Evolutionary conservation across 2,888 invertebrate genomes (phyloP).

Genomic region (Kryphioiulus occultus): DNA sequence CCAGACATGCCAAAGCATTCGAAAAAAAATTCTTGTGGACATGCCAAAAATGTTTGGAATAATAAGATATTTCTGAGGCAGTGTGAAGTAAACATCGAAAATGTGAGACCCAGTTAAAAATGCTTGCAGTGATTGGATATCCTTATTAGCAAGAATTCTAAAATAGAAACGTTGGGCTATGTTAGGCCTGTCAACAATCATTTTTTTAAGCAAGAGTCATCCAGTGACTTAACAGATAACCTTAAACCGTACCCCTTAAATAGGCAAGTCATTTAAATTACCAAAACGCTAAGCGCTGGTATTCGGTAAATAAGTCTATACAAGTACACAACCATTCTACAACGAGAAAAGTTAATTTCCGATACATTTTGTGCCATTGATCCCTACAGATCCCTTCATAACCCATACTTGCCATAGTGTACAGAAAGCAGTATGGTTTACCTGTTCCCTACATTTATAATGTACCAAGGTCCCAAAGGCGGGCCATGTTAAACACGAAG

Average conservation of each 20-base stretch:
- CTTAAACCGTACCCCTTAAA: too few relatives aligned
- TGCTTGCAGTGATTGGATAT: background rate
- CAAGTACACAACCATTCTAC: background rate
- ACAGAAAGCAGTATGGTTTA: background rate
- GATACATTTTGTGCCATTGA: background rate
- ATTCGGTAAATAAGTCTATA: background rate
- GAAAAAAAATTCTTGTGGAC: background rate
- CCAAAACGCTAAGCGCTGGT: background rate
- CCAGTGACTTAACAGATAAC: too few relatives aligned
- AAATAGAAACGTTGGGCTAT: background rate
- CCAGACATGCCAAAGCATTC: too few relatives aligned
- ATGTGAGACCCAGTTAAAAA: background rate
- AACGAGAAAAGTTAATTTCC: background rate
- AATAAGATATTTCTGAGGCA: background rate
- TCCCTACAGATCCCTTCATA: background rate
- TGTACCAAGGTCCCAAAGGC: slow-evolving; percentile 8
- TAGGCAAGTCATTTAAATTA: too few relatives aligned
- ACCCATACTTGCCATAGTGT: background rate
- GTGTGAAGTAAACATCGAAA: background rate
- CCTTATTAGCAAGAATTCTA: background rate
- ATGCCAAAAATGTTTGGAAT: background rate
- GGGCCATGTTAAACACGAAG: slow-evolving; percentile 3
- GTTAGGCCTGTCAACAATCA: background rate
- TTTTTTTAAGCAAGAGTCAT: too few relatives aligned
- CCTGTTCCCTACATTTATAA: background rate